phyloP scores from a whole-genome alignment of 2,113 vertebrate species.

The Pygoscelis antarcticus region DNA sequence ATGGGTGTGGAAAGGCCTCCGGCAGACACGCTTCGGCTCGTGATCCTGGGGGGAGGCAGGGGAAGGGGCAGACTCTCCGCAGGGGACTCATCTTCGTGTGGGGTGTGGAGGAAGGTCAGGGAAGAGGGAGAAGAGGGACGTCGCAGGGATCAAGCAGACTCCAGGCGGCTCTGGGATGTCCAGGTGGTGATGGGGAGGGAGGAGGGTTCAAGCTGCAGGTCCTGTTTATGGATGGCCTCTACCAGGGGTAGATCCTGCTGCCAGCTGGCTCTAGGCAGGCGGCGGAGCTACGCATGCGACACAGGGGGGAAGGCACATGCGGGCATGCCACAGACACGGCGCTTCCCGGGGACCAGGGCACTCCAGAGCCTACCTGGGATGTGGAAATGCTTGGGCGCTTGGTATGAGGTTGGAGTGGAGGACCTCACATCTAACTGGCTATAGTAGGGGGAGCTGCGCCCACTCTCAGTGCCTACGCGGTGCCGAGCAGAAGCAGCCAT shows the following conservation, averaged over 20 bases:
- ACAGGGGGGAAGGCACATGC: conserved; percentile 52
- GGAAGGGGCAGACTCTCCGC: background rate
- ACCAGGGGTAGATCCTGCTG: conserved; percentile 37
- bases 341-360: background rate
- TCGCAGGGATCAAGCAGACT: background rate
- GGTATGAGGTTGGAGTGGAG: conserved; percentile 94
- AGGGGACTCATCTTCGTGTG: background rate
- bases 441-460: conserved; percentile 97
- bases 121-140: background rate
- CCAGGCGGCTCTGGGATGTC: background rate
- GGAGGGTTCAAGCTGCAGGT: conserved; percentile 49
- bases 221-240: conserved; percentile 73
- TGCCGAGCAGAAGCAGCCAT: conserved; percentile 84
- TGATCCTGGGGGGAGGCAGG: background rate
- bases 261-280: conserved; percentile 60
- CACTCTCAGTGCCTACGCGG: conserved; percentile 93
- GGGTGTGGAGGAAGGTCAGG: background rate
- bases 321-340: conserved; percentile 59
- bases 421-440: conserved; percentile 93
- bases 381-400: conserved; percentile 98
- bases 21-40: background rate
- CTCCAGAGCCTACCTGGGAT: conserved; percentile 94
- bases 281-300: conserved; percentile 50
- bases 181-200: background rate
- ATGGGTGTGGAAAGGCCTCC: background rate